Percentiles rank a stretch among this genome's conserved stretches.
Evolutionary conservation across 2,888 invertebrate genomes (phyloP).

Genomic region (Mamestra brassicae): DNA sequence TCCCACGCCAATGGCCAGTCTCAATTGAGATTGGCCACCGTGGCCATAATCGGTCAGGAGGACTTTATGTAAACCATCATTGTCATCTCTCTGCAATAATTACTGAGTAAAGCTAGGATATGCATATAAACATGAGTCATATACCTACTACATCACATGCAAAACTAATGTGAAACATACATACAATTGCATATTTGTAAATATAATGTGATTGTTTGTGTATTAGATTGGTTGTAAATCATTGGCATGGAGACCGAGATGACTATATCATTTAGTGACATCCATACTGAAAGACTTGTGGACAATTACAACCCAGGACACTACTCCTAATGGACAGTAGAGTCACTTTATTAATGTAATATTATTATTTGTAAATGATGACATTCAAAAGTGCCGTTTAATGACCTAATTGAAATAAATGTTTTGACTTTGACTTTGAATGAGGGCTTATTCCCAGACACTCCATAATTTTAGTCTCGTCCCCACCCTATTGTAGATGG

Average conservation of each 20-base stretch:
- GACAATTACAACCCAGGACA: background rate
- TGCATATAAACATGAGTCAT: constrained; percentile 1
- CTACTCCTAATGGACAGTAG: background rate
- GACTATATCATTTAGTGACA: background rate
- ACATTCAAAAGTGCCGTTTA: too few species aligned
- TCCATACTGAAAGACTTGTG: background rate
- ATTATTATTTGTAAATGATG: too few species aligned
- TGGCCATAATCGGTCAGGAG: too few species aligned
- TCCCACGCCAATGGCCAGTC: too few species aligned
- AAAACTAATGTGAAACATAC: background rate
- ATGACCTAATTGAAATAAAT: too few species aligned
- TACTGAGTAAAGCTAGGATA: background rate
- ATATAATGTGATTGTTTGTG: background rate
- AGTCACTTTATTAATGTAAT: too few species aligned
- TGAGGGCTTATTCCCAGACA: too few species aligned
- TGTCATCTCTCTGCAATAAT: background rate
- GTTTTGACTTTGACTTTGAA: too few species aligned
- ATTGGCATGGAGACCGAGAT: too few species aligned
- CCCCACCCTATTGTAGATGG: too few species aligned
- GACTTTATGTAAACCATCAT: background rate
- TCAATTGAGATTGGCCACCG: too few species aligned
- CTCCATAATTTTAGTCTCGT: too few species aligned
- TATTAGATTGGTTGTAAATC: background rate
- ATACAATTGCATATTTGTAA: background rate
- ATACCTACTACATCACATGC: background rate